Conservation (phyloP, 2,113 vertebrate genomes). For the Serilophus lunatus region DNA sequence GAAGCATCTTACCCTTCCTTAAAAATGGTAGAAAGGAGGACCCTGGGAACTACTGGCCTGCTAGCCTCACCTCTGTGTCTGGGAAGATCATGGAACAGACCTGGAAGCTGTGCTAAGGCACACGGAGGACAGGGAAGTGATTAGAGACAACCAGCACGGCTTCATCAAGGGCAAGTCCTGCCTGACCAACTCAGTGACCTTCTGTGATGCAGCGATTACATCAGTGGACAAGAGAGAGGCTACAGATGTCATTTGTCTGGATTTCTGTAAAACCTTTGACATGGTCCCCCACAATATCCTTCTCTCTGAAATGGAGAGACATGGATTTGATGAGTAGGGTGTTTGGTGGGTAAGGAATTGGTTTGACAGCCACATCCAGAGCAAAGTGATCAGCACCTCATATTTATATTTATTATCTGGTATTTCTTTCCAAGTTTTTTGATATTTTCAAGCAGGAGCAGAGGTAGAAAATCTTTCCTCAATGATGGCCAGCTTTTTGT, state of each 20-base stretch:
- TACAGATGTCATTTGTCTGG: background rate
- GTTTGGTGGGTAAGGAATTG: background rate
- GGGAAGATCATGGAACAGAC: background rate
- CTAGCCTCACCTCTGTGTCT: background rate
- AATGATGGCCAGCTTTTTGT: background rate
- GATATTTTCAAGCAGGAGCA: background rate
- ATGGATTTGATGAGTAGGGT: background rate
- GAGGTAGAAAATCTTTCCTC: background rate
- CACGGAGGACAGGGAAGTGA: background rate
- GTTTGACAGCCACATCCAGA: background rate
- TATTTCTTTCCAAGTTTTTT: background rate
- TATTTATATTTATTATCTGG: background rate
- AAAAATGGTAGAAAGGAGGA: background rate
- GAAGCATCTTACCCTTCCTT: fast-evolving
- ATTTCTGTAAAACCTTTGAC: background rate
- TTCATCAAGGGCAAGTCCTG: background rate
- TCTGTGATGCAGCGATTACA: no score
- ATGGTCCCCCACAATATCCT: background rate
- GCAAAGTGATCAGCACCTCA: background rate
- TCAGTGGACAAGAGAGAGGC: background rate
- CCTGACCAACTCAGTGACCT: background rate
- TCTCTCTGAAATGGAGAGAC: background rate
- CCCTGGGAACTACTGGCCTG: background rate
- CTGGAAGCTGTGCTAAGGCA: background rate
- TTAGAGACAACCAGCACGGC: background rate